Evolutionary conservation across 2,797 vertebrate species (phyloP), one percentile per base, ranked within the genome.

Genomic region (Oryzias dopingdopingensis): DNA sequence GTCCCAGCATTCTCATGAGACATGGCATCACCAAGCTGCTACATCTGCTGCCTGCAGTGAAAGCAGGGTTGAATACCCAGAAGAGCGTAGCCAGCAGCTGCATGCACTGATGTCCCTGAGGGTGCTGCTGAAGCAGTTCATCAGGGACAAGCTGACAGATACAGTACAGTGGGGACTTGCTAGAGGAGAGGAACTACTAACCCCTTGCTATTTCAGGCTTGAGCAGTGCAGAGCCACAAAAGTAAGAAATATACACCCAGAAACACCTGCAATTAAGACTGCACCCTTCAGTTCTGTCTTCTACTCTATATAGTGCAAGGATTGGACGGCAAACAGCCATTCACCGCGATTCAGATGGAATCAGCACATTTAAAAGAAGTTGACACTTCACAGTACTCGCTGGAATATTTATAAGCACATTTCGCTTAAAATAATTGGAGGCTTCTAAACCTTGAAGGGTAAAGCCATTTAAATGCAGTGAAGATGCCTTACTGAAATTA

Each of bases 121-220:
- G 81, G 74, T 61, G 70, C 67, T 44, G 70, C 76, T 72, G 72
- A 68, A 80, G 82, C 76, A 61, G 70, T 70, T 79, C 80, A 74
- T 71, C 65, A 52, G 71, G 76, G 78, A 82, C 51, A 54, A 67
- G 71, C 77, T 76, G 80, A 78, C 78, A 82, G 67, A 75, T 49
- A 73, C 70, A 70, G 74, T 74, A 73, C 56, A 76, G 15, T 46
- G 48, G 20, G 49, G 49, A 70, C 60, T 70, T 42, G 52, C 59
- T 22, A 62, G 68, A 68, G 50, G 65, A 74, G 63, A 67, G 55
- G 42, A 43, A 49, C 41, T 18, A 56, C 62, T 49, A 64, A 59
- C 52, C 62, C 49, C 61, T 57, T 62, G 60, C 62, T 71, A 61
- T 71, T 79, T 82, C 62, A 59, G 74, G 63, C 53, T 65, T 49